Conservation (phyloP, 2,888 invertebrate genomes). For the Anodontia alba region DNA sequence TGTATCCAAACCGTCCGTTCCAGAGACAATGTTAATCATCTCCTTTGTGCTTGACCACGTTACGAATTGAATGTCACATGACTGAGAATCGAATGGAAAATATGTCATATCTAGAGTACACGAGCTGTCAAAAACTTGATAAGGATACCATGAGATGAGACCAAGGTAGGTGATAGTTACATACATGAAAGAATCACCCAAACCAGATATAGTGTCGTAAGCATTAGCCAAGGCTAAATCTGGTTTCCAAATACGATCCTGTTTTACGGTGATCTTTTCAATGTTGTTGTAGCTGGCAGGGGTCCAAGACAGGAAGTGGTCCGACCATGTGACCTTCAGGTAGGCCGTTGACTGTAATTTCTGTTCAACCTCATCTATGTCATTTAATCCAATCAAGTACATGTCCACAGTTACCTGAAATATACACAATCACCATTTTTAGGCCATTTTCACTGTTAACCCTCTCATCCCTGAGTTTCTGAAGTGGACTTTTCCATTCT, state of each 20-base stretch:
- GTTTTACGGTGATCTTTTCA: constrained; percentile 46
- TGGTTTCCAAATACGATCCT: constrained; percentile 65
- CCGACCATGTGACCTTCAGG: constrained; percentile 56
- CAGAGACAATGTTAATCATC: constrained; percentile 43
- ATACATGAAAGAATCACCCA: constrained; percentile 55
- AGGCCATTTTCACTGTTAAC: no score
- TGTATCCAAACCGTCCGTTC: constrained; percentile 42
- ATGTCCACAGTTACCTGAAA: constrained; percentile 50
- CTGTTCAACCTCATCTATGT: constrained; percentile 60
- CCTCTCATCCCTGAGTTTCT: no score
- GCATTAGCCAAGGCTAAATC: constrained; percentile 62
- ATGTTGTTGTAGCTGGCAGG: constrained; percentile 48
- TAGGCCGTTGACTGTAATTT: constrained; percentile 59
- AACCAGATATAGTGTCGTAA: constrained; percentile 49
- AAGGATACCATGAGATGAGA: constrained; percentile 51
- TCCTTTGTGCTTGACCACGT: constrained; percentile 59
- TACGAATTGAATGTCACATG: constrained; percentile 53
- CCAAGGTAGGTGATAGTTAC: constrained; percentile 38
- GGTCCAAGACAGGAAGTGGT: constrained; percentile 58
- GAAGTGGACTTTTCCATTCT: no score
- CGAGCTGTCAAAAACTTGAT: constrained; percentile 60
- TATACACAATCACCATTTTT: no score
- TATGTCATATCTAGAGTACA: constrained; percentile 57
- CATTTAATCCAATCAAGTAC: constrained; percentile 53
- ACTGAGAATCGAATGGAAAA: constrained; percentile 58